These are phyloP conservation scores for Physella acuta DNA, from an alignment of 1,140 invertebrate genomes.

Conservation along the genomic window DNA sequence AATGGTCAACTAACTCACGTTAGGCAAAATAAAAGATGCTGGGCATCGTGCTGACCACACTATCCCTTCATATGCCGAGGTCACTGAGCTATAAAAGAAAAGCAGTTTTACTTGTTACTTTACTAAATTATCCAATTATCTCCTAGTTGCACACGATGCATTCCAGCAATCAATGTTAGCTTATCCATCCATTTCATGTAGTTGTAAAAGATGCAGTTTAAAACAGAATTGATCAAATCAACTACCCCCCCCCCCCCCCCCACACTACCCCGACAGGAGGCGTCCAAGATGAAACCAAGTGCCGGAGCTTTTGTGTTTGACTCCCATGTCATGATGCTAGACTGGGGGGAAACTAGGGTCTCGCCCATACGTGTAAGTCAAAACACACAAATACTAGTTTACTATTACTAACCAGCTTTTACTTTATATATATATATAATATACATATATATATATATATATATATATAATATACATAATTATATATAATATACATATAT, in stretches of 20 bases:
- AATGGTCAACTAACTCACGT: too few relatives aligned
- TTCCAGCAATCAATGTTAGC: neutral
- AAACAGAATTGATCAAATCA: too few relatives aligned
- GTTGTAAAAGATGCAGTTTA: neutral
- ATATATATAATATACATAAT: neutral
- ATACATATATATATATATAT: neutral
- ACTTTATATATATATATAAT: neutral
- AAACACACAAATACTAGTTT: too few relatives aligned
- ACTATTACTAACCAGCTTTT: too few relatives aligned
- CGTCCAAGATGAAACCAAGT: neutral
- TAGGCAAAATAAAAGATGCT: too few relatives aligned
- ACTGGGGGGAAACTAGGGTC: conserved; percentile 13
- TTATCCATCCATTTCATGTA: neutral
- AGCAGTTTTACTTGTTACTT: neutral
- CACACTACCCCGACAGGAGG: too few relatives aligned
- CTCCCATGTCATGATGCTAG: conserved; percentile 11
- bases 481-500: neutral
- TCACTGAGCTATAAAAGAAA: too few relatives aligned
- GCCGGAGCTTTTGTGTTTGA: conserved; percentile 19
- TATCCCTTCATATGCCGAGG: too few relatives aligned
- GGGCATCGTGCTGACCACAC: too few relatives aligned
- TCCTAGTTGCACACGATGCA: neutral
- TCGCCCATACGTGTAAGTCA: conserved; percentile 15
- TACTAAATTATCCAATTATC: neutral
- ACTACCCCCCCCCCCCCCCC: too few relatives aligned